Percentiles rank a stretch among this genome's conserved stretches.
Evolutionary conservation across 2,113 vertebrate genomes (phyloP).

Genomic region (Misgurnus mizolepis): DNA sequence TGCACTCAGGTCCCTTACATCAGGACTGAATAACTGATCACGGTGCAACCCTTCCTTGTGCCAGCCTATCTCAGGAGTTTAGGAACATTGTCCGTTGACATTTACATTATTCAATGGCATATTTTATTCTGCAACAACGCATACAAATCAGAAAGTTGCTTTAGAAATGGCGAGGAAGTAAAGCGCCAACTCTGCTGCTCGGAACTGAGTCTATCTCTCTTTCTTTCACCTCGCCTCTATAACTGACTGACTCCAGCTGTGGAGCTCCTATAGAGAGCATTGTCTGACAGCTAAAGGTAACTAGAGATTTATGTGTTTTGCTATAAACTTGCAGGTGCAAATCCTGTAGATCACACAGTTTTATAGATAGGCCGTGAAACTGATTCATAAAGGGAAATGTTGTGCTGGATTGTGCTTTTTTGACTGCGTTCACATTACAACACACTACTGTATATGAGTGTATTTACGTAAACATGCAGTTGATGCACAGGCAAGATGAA

Average conservation of each 20-base stretch:
- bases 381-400: conserved; percentile 44
- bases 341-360: conserved; percentile 37
- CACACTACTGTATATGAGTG: not conserved
- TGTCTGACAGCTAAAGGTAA: conserved; percentile 30
- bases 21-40: conserved; percentile 15
- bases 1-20: conserved; percentile 33
- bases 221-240: not conserved
- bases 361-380: conserved; percentile 43
- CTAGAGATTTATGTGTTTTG: conserved; percentile 54
- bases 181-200: not conserved
- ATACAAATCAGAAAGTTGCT: conserved; percentile 43
- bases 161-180: conserved; percentile 30
- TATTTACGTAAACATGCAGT: conserved; percentile 6
- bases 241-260: conserved; percentile 51
- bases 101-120: conserved; percentile 59
- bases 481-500: conserved; percentile 8
- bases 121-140: conserved; percentile 52
- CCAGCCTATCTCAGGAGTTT: conserved; percentile 44
- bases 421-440: conserved; percentile 1
- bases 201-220: conserved; percentile 23
- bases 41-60: not conserved
- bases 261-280: conserved; percentile 37
- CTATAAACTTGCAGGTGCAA: conserved; percentile 53
- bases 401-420: conserved; percentile 42
- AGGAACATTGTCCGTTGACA: conserved; percentile 44